Evolutionary conservation across 2,888 invertebrate species (phyloP), one percentile per base, ranked within the genome.

Genomic region (Corythucha ciliata): DNA sequence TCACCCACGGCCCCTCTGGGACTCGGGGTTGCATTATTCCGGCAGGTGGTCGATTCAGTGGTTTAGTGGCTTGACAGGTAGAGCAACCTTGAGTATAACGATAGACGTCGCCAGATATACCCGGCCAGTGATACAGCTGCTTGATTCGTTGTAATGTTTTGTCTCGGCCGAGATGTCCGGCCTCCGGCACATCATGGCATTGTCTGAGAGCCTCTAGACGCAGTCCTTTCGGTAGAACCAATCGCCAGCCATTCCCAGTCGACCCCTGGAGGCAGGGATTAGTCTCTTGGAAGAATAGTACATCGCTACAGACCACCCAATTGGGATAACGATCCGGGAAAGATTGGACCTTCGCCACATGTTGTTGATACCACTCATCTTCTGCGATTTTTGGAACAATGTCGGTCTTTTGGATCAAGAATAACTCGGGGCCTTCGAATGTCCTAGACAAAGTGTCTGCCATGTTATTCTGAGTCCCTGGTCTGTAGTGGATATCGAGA

Each of bases 111-210:
- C n/a, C 3, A 6, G 42, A 24, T 27, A 42, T 42, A 14, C 25
- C 42, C 5, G 42, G 42, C 42, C 42, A 42, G 14, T 42, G 26
- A 14, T 25, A 42, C 12, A 14, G 4, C 4, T 42, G 12, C 25
- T 24, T 27, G 4, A 42, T n/a, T 42, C 42, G 24, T 7, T 10
- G 22, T 20, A 42, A 4, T 14, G 42, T 45, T 22, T 45, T 45
- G 33, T 33, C 29, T 5, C 6, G 14, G 4, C 46, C 46, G 18
- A 45, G 18, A 27, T 45, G 46, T 29, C 36, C 46, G 4, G 46
- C 4, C 8, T 4, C 4, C 7, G 46, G 46, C 14, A 18, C 34
- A 18, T 45, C 46, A 24, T 45, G 46, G 20, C 33, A 45, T 18
- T 40, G 4, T 4, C 16, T 5, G 25, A 42, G 26, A 4, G 26